A percentile compares a stretch with the other conserved stretches of the same genome.
Evolutionary conservation across 2,797 vertebrate species (phyloP).

Genomic region (Syngnathus rostellatus): DNA sequence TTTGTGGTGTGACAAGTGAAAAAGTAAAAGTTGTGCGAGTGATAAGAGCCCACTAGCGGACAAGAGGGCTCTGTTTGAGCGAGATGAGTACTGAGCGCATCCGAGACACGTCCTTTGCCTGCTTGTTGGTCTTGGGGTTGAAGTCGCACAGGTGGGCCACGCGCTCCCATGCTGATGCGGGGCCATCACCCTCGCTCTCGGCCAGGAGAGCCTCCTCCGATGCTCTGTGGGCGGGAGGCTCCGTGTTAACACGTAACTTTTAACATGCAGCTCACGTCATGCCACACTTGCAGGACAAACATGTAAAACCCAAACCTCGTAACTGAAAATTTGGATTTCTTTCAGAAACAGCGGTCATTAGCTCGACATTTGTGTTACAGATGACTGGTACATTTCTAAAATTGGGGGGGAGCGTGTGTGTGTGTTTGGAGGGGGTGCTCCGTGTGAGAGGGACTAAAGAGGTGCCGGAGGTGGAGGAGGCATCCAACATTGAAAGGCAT

Average conservation of each 20-base stretch:
- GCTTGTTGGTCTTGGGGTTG: conserved; percentile 94
- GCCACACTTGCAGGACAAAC: neutral
- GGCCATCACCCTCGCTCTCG: conserved; percentile 81
- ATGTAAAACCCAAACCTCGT: neutral
- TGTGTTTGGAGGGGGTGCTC: neutral
- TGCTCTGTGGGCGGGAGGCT: conserved; percentile 62
- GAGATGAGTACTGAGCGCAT: conserved; percentile 97
- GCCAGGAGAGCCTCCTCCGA: conserved; percentile 92
- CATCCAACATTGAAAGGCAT: conserved; percentile 33
- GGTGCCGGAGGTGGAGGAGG: neutral
- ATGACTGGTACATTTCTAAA: too few species aligned
- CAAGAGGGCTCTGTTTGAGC: conserved; percentile 86
- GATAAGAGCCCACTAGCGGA: conserved; percentile 50
- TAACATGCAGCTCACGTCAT: neutral
- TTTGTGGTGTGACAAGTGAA: conserved; percentile 45
- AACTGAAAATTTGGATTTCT: neutral
- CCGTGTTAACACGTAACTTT: neutral
- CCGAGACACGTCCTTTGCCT: conserved; percentile 94
- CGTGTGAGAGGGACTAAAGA: neutral
- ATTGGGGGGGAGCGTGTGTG: neutral
- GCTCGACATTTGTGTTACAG: too few species aligned
- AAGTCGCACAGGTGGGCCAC: conserved; percentile 97
- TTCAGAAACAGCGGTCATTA: too few species aligned
- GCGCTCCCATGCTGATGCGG: conserved; percentile 91
- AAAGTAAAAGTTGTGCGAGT: conserved; percentile 42